These are phyloP conservation scores for Druceiella hillmani DNA, from an alignment of 2,888 invertebrate species.

Conservation along the genomic window DNA sequence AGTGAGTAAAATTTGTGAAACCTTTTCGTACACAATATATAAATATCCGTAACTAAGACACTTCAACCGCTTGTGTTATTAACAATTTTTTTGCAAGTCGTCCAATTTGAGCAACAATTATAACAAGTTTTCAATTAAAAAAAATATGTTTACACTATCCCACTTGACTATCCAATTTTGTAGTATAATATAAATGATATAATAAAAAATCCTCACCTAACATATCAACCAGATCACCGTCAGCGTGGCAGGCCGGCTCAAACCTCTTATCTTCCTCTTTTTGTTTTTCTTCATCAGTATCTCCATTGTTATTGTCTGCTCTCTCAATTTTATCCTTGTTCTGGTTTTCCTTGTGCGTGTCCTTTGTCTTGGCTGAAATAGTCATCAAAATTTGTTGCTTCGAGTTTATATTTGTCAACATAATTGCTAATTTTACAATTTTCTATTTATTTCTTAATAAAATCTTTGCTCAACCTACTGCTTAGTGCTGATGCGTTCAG, in stretches of 20 bases:
- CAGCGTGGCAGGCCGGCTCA: slow-evolving; percentile 73
- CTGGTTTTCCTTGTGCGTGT: slow-evolving; percentile 35
- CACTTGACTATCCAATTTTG: too few species aligned
- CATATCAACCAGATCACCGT: slow-evolving; percentile 90
- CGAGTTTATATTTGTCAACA: slow-evolving; percentile 1
- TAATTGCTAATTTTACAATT: background rate
- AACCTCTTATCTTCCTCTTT: slow-evolving; percentile 76
- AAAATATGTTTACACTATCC: background rate
- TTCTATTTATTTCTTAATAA: slow-evolving; percentile 19
- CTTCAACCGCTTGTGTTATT: too few species aligned
- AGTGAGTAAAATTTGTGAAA: too few species aligned
- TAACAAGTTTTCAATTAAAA: background rate
- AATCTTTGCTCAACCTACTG: too few species aligned
- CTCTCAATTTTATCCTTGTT: slow-evolving; percentile 41
- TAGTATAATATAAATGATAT: too few species aligned
- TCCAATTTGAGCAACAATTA: too few species aligned
- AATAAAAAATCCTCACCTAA: too few species aligned
- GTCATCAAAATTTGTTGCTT: slow-evolving; percentile 6
- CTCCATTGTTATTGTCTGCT: slow-evolving; percentile 60
- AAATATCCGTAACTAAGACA: too few species aligned
- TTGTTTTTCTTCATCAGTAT: slow-evolving; percentile 60
- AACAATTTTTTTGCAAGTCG: too few species aligned
- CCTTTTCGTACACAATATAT: too few species aligned
- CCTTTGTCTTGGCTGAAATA: slow-evolving; percentile 16
- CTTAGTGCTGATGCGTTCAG: too few species aligned